Conservation (phyloP, 2,113 vertebrate species). For the Columba livia region DNA sequence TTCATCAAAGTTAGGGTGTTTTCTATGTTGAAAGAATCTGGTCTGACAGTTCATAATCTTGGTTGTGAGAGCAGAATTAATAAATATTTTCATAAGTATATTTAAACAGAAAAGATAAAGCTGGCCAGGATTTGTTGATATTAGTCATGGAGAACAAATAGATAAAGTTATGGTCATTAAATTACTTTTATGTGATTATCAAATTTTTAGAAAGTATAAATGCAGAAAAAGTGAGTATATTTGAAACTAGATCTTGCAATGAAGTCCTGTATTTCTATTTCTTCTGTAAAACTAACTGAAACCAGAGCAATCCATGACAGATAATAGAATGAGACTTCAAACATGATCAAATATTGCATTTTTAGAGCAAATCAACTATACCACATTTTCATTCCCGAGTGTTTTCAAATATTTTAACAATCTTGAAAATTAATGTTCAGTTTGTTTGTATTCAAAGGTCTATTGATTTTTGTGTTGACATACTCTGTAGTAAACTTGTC, state of each 20-base stretch:
- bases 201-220: not conserved
- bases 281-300: not conserved
- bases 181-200: not conserved
- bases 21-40: not conserved
- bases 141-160: not conserved
- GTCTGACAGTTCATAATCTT: not conserved
- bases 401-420: not conserved
- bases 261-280: not conserved
- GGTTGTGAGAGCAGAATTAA: not conserved
- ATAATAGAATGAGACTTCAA: not conserved
- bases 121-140: not conserved
- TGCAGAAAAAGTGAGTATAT: not conserved
- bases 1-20: not conserved
- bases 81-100: not conserved
- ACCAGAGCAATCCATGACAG: not conserved
- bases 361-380: not conserved
- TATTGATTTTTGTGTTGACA: not conserved
- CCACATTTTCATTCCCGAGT: not conserved
- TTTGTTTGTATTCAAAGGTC: not conserved
- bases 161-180: not conserved
- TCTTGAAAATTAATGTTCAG: not conserved
- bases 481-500: not conserved
- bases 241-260: not conserved
- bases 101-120: not conserved
- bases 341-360: not conserved